Base-by-base conservation (phyloP, 2,797 vertebrate species). In the Mormyrops attenuatus region DNA sequence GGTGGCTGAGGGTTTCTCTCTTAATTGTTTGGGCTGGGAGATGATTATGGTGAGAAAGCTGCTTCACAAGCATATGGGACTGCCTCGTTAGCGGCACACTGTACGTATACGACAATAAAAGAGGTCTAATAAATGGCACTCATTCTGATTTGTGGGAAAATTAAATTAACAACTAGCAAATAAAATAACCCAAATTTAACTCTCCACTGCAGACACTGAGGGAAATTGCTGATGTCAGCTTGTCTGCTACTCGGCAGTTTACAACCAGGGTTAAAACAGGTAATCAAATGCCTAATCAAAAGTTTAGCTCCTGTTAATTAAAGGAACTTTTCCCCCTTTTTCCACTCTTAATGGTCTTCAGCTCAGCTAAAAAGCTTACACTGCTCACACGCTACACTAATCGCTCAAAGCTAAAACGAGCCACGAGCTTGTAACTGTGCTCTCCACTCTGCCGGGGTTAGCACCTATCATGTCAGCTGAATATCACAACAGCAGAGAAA, bases 151-250 rank as follows among this genome's bases (percentile, higher is more conserved):
- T 89, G 89, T 92, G 89, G 93, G 85, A 49, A 92, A 92, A 91
- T 93, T 88, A 92, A 90, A 89, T 93, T 94, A 93, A 87, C 85
- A 93, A 93, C 91, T 89, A 91, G 92, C 89, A 92, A 89, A 89
- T 92, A 89, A 90, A 92, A 92, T 93, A 92, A 86, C 77, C 77
- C 77, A 82, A 82, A 86, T 53, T 86, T n/a, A 60, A 60, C 34
- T 50, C 15, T 87, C 30, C 30, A 88, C 38, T 52, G n/a, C 34
- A 60, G 86, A 20, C 53, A 38, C 34, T 89, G 69, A 90, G 89
- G 92, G 91, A 94, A 95, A 91, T 90, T 90, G 93, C 94, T 95
- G 95, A 95, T 92, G 89, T 88, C 90, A 92, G 93, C 90, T 84
- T 90, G 90, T 91, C 85, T 52, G 49, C 91, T 57, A n/a, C 77